These are phyloP conservation scores for Chionis minor DNA, from an alignment of 2,113 vertebrate genomes.

Conservation along the genomic window DNA sequence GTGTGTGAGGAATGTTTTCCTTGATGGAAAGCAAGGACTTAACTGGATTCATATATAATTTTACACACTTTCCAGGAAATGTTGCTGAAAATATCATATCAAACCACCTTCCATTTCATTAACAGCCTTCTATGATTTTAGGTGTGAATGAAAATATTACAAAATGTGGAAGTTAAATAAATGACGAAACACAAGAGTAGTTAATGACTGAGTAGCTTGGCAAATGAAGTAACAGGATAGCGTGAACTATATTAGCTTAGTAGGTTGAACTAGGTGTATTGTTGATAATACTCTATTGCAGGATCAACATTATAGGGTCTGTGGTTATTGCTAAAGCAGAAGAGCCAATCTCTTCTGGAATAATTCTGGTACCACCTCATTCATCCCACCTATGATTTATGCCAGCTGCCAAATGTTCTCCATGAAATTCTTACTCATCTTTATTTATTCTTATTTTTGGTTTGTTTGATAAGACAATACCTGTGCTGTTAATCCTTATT, in stretches of 20 bases:
- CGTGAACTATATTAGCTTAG: background rate
- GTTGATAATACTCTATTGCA: background rate
- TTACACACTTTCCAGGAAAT: background rate
- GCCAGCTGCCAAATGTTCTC: background rate
- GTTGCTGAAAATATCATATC: constrained; percentile 19
- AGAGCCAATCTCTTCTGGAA: background rate
- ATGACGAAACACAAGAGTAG: background rate
- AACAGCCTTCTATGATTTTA: constrained; percentile 11
- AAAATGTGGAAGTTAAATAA: constrained; percentile 49
- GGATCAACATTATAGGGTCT: background rate
- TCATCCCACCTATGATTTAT: background rate
- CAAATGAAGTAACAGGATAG: background rate
- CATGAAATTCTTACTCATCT: background rate
- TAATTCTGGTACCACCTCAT: background rate
- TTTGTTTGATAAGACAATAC: background rate
- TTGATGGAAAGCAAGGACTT: background rate
- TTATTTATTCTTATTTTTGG: background rate
- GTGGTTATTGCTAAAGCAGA: background rate
- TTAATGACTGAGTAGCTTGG: constrained; percentile 33
- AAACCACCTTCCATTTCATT: constrained; percentile 4
- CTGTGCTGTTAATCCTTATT: background rate
- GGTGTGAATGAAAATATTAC: constrained; percentile 43
- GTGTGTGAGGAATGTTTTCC: background rate
- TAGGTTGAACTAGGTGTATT: background rate
- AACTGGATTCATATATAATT: background rate